These are phyloP conservation scores for Bactericera cockerelli DNA, from an alignment of 1,140 invertebrate species.

Conservation along the genomic window DNA sequence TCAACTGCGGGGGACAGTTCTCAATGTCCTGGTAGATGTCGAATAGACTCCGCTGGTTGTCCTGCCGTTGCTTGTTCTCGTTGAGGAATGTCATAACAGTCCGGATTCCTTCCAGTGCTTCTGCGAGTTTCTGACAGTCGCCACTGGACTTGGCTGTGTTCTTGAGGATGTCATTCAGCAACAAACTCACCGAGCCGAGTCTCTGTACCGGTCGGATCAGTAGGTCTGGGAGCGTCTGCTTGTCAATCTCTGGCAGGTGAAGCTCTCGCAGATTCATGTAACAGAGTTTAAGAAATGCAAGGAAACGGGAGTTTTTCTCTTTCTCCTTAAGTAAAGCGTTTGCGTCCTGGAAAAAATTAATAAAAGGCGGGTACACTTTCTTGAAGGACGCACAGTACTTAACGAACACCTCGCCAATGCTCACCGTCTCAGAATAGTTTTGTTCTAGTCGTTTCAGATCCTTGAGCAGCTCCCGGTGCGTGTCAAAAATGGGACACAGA, in stretches of 20 bases:
- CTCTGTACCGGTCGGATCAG: slow-evolving; percentile 93
- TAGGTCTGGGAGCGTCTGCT: slow-evolving; percentile 85
- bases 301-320: slow-evolving; percentile 81
- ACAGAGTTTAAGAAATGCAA: slow-evolving; percentile 94
- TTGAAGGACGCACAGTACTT: slow-evolving; percentile 64
- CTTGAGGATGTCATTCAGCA: slow-evolving; percentile 87
- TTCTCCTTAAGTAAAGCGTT: slow-evolving; percentile 84
- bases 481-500: slow-evolving; percentile 81
- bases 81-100: slow-evolving; percentile 94
- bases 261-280: slow-evolving; percentile 42
- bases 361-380: slow-evolving; percentile 91
- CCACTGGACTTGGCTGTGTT: slow-evolving; percentile 71
- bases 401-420: slow-evolving; percentile 74
- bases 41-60: slow-evolving; percentile 87
- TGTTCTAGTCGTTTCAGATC: slow-evolving; percentile 50
- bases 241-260: slow-evolving; percentile 68
- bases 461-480: slow-evolving; percentile 71
- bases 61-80: slow-evolving; percentile 90
- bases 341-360: slow-evolving; percentile 94
- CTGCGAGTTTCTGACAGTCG: slow-evolving; percentile 67
- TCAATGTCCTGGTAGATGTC: slow-evolving; percentile 97
- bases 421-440: slow-evolving; percentile 68
- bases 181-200: slow-evolving; percentile 82
- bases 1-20: slow-evolving; percentile 79
- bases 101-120: slow-evolving; percentile 70